These are phyloP conservation scores for Nephrotoma guestfalica DNA, from an alignment of 2,888 invertebrate species.

Conservation along the genomic window DNA sequence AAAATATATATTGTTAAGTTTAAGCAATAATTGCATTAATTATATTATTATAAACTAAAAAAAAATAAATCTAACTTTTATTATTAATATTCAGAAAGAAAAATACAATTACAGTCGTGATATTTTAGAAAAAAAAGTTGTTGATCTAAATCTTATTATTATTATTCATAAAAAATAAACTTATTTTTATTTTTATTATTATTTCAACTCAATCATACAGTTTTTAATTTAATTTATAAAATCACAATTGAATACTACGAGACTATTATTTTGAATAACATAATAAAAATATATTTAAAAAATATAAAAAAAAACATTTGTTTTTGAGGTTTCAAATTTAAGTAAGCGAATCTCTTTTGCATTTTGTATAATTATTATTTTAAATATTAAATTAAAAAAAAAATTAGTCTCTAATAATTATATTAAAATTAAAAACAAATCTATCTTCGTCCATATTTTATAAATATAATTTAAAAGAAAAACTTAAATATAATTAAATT, in stretches of 20 bases:
- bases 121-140: slow-evolving; percentile 7
- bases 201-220: not conserved
- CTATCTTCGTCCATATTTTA: not conserved
- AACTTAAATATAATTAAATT: not conserved
- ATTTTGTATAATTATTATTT: not conserved
- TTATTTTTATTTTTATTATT: not conserved
- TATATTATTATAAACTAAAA: slow-evolving; percentile 2
- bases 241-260: not conserved
- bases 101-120: slow-evolving; percentile 5
- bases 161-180: not conserved
- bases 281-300: not conserved
- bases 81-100: not conserved
- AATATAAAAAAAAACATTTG: not conserved
- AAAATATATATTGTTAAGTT: not conserved
- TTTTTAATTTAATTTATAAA: not conserved
- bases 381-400: not conserved
- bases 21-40: slow-evolving; percentile 1
- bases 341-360: not conserved
- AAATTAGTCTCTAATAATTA: not conserved
- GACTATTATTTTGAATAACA: not conserved
- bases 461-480: not conserved
- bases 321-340: not conserved
- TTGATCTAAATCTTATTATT: not conserved
- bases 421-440: not conserved
- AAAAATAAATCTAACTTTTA: not conserved